Base-by-base conservation (phyloP, 2,888 invertebrate genomes). In the Ceramica pisi region DNA sequence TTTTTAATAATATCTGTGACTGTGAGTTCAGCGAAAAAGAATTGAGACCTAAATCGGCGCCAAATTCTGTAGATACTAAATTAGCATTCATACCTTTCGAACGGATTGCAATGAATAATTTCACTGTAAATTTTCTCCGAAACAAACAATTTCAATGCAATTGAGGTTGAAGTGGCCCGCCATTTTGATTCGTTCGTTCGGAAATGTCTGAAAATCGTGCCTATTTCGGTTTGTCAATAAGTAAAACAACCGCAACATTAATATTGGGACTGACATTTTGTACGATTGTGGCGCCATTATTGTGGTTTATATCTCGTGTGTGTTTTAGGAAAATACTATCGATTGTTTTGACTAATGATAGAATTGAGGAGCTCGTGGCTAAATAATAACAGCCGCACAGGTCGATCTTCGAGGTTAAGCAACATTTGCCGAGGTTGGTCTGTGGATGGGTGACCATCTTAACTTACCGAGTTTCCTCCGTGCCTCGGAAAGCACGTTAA, bases 201-300 rank as follows among this genome's bases (percentile, higher is more conserved):
- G 26, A 55, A 61, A 71, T 59, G 1, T 35, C 12, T 46, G 31
- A 75, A 74, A 74, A 59, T 63, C 12, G 35, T 50, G 46, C 26
- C 31, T 48, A 26, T 60, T 75, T 19, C 46, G 1, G 5, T 4
- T 66, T 75, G 41, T 64, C 66, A 75, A 61, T 75, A 53, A 78
- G 21, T 56, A 46, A 64, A 70, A 60, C 48, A 41, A 67, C 75
- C 66, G 26, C 78, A 61, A 56, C 62, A 61, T 64, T 63, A 35
- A 77, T 73, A 78, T 63, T 53, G 21, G 50, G 12, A n/a, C 16
- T 60, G 59, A 44, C 53, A 53, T 64, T 75, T 70, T 59, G 57
- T 26, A 19, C 23, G 26, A 41, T 64, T 67, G 50, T 26, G 59
- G 50, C 10, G 12, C 5, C 31, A 12, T 12, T 56, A 23, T 50